phyloP scores from a whole-genome alignment of 2,113 vertebrate genomes.

The Archocentrus centrarchus region DNA sequence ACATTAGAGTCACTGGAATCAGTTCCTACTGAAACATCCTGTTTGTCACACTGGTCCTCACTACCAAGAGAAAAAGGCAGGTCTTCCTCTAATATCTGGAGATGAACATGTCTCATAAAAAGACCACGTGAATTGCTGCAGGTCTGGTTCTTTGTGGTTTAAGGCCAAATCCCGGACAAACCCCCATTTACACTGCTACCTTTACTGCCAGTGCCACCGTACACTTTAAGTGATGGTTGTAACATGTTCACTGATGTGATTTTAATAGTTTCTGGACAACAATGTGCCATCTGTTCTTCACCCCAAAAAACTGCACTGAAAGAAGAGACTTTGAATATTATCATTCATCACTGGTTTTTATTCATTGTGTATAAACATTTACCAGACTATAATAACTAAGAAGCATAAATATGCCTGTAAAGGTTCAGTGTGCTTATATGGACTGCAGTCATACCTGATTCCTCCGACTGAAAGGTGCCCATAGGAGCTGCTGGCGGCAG shows the following conservation, averaged over 20 bases:
- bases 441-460: slow-evolving; percentile 85
- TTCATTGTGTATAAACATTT: neutral
- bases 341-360: neutral
- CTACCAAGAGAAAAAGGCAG: neutral
- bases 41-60: neutral
- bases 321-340: no score
- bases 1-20: neutral
- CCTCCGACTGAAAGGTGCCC: slow-evolving; percentile 95
- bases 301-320: no score
- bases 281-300: neutral
- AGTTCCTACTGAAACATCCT: neutral
- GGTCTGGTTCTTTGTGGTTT: neutral
- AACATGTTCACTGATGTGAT: neutral
- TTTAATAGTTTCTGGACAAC: neutral
- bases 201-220: neutral
- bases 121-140: neutral
- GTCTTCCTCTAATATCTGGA: neutral
- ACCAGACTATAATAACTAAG: neutral
- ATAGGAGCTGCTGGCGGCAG: slow-evolving; percentile 95
- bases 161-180: neutral
- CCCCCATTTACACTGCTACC: neutral
- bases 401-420: neutral
- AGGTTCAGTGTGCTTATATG: neutral
- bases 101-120: neutral
- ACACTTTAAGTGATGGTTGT: neutral